Base-by-base conservation (phyloP, 1,140 invertebrate species). In the Ladona fulva region DNA sequence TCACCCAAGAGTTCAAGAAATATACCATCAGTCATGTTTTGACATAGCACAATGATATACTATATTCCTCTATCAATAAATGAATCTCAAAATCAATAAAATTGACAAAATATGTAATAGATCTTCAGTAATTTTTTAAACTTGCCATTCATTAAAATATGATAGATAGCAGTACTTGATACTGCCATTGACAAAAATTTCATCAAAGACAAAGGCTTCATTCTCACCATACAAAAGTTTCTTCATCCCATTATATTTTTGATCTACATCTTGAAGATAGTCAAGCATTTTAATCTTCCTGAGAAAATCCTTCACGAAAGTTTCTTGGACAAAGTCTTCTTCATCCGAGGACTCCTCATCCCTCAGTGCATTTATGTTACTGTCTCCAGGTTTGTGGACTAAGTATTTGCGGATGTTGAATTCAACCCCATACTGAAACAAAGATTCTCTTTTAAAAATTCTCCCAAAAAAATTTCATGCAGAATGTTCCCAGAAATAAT, bases 401-500 rank as follows among this genome's bases (percentile, higher is more conserved):
- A 76, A 76, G 24, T 79, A 84, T 0, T 42, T 24, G 78, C 81
- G 81, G 25, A 80, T 81, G 59, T 79, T 78, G 73, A 82, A 84
- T 59, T 85, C 83, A 19, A 85, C 80, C 11, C 83, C 82, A 78
- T 81, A 83, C 84, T 85, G 37, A 25, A 37, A 78, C 11, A 77
- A 3, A 80, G 81, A 78, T n/a, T n/a, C n/a, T n/a, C 81, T 77
- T 14, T 37, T 37, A 37, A 44, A 75, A 77, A 74, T 59, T 78
- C n/a, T n/a, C n/a, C n/a, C n/a, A n/a, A n/a, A n/a, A n/a, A n/a
- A n/a, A n/a, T n/a, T n/a, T n/a, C n/a, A n/a, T n/a, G n/a, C n/a
- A n/a, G n/a, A n/a, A n/a, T n/a, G n/a, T n/a, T n/a, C n/a, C n/a
- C n/a, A n/a, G n/a, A n/a, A n/a, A n/a, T n/a, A n/a, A n/a, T n/a